phyloP scores from a whole-genome alignment of 2,888 invertebrate genomes.

The Blomia tropicalis region DNA sequence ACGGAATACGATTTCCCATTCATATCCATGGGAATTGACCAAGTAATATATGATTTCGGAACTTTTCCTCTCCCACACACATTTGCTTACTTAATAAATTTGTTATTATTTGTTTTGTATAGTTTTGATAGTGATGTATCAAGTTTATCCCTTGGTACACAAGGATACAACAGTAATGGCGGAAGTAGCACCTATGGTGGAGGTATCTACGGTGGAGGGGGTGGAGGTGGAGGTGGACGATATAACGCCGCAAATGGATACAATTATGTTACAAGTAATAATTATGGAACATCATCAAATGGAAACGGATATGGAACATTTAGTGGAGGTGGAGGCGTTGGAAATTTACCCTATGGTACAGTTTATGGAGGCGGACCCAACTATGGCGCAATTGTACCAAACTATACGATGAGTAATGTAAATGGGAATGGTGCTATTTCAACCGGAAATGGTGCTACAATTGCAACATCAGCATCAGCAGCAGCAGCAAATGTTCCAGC shows the following conservation, averaged over 20 bases:
- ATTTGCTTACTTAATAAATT: too few relatives aligned
- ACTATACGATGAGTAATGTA: background rate
- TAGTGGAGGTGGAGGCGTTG: background rate
- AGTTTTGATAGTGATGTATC: background rate
- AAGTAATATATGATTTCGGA: background rate
- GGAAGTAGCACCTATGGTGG: background rate
- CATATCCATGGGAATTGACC: background rate
- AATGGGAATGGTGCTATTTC: background rate
- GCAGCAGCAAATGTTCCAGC: background rate
- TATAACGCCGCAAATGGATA: background rate
- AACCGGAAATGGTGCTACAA: background rate
- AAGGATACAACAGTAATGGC: background rate
- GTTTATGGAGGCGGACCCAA: background rate
- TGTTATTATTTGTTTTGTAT: background rate
- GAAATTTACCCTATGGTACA: background rate
- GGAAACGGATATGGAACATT: background rate
- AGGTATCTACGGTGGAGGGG: background rate
- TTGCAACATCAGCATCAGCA: background rate
- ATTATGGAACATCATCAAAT: too few relatives aligned
- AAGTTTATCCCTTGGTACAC: background rate
- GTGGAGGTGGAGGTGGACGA: constrained; percentile 5
- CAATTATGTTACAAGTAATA: too few relatives aligned
- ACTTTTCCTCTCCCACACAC: background rate
- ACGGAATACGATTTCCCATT: background rate
- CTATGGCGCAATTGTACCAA: background rate